Conservation (phyloP, 2,888 invertebrate genomes). For the Tetragonisca angustula region DNA sequence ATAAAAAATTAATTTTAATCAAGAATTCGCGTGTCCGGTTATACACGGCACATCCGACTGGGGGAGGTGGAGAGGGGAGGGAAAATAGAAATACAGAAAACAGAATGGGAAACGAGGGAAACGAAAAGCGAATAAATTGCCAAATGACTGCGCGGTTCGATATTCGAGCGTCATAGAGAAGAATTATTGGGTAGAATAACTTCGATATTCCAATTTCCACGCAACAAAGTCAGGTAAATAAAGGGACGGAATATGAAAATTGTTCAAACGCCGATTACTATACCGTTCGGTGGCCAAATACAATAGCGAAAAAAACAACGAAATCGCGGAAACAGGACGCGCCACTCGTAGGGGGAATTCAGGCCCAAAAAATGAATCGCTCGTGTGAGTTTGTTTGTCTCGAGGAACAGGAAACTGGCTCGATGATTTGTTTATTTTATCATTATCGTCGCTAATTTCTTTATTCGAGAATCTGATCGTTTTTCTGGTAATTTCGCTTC, state of each 20-base stretch:
- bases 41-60: too few species aligned
- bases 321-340: neutral
- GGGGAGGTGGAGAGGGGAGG: fast-evolving
- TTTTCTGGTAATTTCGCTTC: too few species aligned
- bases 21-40: neutral
- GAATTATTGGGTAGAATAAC: slow-evolving; percentile 13
- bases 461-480: too few species aligned
- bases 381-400: neutral
- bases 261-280: neutral
- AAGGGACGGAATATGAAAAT: neutral
- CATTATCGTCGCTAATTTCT: too few species aligned
- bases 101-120: neutral
- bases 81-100: neutral
- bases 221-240: slow-evolving; percentile 2
- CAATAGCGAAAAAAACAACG: neutral
- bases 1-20: slow-evolving; percentile 23
- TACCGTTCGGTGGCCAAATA: neutral
- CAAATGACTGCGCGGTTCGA: slow-evolving; percentile 9
- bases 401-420: neutral
- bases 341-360: neutral
- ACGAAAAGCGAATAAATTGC: slow-evolving; percentile 9
- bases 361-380: neutral
- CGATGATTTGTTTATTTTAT: neutral
- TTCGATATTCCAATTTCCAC: slow-evolving; percentile 13
- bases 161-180: slow-evolving; percentile 13